Evolutionary conservation across 2,113 vertebrate genomes (phyloP), one percentile per base, ranked within the genome.

Genomic region (Platichthys flesus): DNA sequence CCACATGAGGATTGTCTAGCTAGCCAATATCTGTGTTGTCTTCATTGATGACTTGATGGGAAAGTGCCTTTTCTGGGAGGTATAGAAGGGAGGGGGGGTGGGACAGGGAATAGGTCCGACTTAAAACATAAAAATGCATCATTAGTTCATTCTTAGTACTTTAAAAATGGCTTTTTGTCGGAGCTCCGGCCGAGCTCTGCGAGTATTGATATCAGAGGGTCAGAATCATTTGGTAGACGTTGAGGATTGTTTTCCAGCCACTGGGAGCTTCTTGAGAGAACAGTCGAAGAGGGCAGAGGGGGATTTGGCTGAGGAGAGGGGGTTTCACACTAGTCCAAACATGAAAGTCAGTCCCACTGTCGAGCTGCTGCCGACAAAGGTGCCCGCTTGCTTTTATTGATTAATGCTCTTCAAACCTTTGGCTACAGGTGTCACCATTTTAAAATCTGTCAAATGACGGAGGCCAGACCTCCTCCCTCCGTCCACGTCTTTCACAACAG

Each of bases 1-100:
- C 91, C 90, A 87, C 91, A 86, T 88, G 85, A 81, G 87, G 94
- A 95, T 94, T 95, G 94, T 95, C 94, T 94, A 90, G 94, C 94
- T 85, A 93, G 92, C 93, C 91, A 89, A 93, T 91, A 90, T 90
- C 90, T 82, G 78, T 81, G 86, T 88, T 89, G 87, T 93, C 84
- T 89, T 93, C 90, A 90, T 83, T 89, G 88, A 89, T 91, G 92
- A 90, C 82, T 85, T 86, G 76, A 90, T 86, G 88, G 89, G 91
- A 89, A 90, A 92, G 89, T 87, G 84, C 90, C 77, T 85, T 89
- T 88, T 88, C 84, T 83, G 67, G 80, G 85, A 84, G 90, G 88
- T 82, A 81, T 60, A 40, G 81, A 68, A 77, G 77, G 55, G 76
- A 76, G 8, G 76, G 78, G 15, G 21, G 3, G 82, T n/a, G 69